Conservation (phyloP, 2,113 vertebrate species). For the Jaculus jaculus region DNA sequence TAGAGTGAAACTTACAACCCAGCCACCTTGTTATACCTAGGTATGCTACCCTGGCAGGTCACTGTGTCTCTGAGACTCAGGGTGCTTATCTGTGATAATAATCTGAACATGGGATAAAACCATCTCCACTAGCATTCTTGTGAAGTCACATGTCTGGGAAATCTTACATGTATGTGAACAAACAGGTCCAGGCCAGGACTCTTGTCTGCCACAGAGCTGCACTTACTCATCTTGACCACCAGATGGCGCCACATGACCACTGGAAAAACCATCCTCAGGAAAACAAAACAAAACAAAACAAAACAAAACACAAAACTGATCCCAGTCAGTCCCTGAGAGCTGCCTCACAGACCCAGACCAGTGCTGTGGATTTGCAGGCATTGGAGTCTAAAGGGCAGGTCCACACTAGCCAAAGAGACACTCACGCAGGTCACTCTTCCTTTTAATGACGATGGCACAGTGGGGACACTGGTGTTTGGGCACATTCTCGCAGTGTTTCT, state of each 20-base stretch:
- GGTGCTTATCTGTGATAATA: background rate
- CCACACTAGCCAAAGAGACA: background rate
- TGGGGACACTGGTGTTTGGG: conserved; percentile 83
- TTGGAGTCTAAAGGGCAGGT: background rate
- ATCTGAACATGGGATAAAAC: fast-evolving
- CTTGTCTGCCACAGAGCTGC: background rate
- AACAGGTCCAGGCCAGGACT: fast-evolving
- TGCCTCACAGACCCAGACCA: fast-evolving
- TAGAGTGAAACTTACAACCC: no score
- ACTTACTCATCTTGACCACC: conserved; percentile 61
- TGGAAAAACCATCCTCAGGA: background rate
- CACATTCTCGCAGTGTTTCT: conserved; percentile 82
- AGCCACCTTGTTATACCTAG: background rate
- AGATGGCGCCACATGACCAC: conserved; percentile 79
- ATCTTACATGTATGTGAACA: fast-evolving
- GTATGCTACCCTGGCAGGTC: fast-evolving
- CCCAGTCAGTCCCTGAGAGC: fast-evolving
- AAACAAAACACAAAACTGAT: no score
- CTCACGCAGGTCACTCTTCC: conserved; percentile 86
- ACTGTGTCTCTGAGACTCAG: background rate
- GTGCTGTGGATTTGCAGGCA: background rate
- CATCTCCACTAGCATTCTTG: fast-evolving
- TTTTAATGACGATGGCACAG: conserved; percentile 63
- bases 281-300: no score
- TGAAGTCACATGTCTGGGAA: fast-evolving